These are phyloP conservation scores for Apodemia duryi DNA, from an alignment of 2,888 invertebrate genomes.

Conservation along the genomic window DNA sequence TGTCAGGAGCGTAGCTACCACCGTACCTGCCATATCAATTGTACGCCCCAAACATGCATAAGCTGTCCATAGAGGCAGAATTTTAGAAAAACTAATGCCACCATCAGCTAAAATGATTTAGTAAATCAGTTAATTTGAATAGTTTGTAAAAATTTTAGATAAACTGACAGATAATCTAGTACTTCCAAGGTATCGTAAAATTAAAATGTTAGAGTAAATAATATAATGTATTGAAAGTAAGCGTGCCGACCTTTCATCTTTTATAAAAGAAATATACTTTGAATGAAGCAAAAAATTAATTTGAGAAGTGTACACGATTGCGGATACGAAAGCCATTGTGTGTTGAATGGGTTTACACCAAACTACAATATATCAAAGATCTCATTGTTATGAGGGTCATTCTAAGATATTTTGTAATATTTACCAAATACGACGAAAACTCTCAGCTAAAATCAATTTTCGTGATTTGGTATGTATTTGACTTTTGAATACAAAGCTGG, in stretches of 20 bases:
- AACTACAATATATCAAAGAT: constrained; percentile 5
- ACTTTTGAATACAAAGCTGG: background rate
- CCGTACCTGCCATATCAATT: too few species aligned
- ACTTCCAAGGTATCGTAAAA: too few species aligned
- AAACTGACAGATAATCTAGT: too few species aligned
- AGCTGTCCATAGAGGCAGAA: too few species aligned
- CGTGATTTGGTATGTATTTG: too few species aligned
- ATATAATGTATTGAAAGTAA: background rate
- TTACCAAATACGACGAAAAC: background rate
- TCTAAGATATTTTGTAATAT: background rate
- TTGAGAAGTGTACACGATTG: background rate
- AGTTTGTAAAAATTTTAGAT: too few species aligned
- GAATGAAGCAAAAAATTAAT: constrained; percentile 10
- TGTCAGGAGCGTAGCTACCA: too few species aligned
- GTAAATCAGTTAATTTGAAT: too few species aligned
- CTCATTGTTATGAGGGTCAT: background rate
- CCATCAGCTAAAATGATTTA: too few species aligned
- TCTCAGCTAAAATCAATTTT: too few species aligned
- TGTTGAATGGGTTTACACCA: background rate
- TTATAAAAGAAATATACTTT: background rate
- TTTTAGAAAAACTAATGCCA: too few species aligned
- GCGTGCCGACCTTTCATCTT: background rate
- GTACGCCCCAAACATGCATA: too few species aligned
- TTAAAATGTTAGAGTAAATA: background rate
- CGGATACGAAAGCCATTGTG: background rate